Percentiles rank a stretch among this genome's conserved stretches.
phyloP scores from a whole-genome alignment of 1,140 invertebrate species.

The Elymnias hypermnestra region DNA sequence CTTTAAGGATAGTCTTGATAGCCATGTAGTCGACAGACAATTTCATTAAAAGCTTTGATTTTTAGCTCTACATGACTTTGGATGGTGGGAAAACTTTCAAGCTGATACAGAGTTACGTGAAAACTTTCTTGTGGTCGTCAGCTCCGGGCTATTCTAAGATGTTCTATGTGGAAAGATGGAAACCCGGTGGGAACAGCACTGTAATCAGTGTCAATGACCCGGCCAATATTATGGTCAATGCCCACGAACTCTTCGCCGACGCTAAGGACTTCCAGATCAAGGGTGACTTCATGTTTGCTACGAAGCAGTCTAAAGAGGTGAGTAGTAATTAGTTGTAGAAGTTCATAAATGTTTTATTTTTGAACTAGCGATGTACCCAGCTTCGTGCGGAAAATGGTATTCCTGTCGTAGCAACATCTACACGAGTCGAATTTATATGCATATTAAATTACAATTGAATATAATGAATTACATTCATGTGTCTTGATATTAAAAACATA shows the following conservation, averaged over 20 bases:
- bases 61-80: slow-evolving; percentile 85
- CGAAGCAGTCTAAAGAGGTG: slow-evolving; percentile 76
- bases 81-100: slow-evolving; percentile 85
- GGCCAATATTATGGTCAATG: slow-evolving; percentile 39
- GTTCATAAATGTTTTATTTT: too few species aligned
- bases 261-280: slow-evolving; percentile 89
- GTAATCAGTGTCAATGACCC: slow-evolving; percentile 77
- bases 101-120: slow-evolving; percentile 83
- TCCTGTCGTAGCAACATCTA: too few species aligned
- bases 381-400: too few species aligned
- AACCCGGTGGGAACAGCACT: slow-evolving; percentile 78
- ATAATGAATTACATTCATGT: too few species aligned
- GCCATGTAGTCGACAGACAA: too few species aligned
- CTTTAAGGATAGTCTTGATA: too few species aligned
- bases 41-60: too few species aligned
- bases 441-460: too few species aligned
- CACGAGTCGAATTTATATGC: too few species aligned
- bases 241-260: slow-evolving; percentile 78
- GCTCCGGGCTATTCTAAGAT: slow-evolving; percentile 66
- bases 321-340: too few species aligned
- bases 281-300: slow-evolving; percentile 91
- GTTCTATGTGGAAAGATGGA: slow-evolving; percentile 84
- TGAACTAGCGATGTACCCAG: too few species aligned
- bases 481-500: too few species aligned
- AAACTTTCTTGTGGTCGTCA: slow-evolving; percentile 84